A percentile compares a stretch with the other conserved stretches of the same genome.
Evolutionary conservation across 2,113 vertebrate genomes (phyloP).

Genomic region (Forbesichthys agassizii): DNA sequence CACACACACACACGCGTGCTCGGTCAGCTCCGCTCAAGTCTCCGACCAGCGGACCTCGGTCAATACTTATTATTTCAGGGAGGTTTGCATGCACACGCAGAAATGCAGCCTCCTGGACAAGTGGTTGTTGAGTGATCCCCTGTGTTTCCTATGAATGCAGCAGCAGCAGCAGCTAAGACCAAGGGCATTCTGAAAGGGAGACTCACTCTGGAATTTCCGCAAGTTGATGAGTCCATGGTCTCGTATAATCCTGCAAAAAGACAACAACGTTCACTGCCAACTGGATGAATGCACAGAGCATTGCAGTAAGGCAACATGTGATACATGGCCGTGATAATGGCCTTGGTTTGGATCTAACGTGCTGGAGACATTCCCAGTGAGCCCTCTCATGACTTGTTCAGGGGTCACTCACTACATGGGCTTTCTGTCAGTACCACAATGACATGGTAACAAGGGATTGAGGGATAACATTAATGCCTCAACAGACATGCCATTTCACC

Average conservation of each 20-base stretch:
- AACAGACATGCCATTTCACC: conserved; percentile 39
- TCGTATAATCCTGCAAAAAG: conserved; percentile 91
- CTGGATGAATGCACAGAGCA: not conserved
- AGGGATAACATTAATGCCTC: conserved; percentile 27
- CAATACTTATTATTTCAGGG: conserved; percentile 36
- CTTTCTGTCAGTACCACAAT: not conserved
- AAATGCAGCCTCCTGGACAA: conserved; percentile 27
- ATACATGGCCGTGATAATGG: not conserved
- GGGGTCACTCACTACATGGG: not conserved
- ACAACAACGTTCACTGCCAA: conserved; percentile 34
- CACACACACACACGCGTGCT: conserved; percentile 12
- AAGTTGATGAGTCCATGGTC: conserved; percentile 98
- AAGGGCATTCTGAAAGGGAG: conserved; percentile 1
- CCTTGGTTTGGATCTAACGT: not conserved
- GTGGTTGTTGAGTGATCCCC: conserved; percentile 37
- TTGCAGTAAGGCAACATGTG: not conserved
- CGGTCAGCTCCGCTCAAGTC: conserved; percentile 2
- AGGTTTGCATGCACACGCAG: conserved; percentile 48
- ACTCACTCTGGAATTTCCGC: conserved; percentile 97
- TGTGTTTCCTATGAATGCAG: conserved; percentile 24
- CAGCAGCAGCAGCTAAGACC: not conserved
- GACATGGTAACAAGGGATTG: conserved; percentile 16
- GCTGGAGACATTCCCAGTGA: not conserved
- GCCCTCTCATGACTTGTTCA: conserved; percentile 1
- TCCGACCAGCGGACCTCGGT: conserved; percentile 25